A percentile compares a stretch with the other conserved stretches of the same genome.
Conservation (phyloP, 53 echinoderm and acorn worm genomes). For the Antedon mediterranea region DNA sequence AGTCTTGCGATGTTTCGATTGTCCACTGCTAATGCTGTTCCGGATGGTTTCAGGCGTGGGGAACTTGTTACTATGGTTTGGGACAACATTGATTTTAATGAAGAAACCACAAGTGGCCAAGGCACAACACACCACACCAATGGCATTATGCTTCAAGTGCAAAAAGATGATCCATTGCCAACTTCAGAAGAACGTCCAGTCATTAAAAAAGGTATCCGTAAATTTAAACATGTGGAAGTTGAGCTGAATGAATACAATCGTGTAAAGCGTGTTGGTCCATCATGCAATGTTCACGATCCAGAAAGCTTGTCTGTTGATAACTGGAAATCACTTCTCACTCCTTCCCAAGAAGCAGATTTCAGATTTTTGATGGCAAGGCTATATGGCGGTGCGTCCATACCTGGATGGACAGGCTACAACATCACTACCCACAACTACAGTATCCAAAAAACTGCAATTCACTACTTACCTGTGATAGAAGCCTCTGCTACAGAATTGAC, state of each 20-base stretch:
- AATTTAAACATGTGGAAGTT: background rate
- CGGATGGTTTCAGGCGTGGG: too few species aligned
- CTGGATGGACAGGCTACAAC: constrained; percentile 21
- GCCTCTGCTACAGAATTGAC: constrained; percentile 15
- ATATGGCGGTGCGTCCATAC: background rate
- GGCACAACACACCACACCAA: constrained; percentile 17
- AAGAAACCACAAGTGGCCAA: constrained; percentile 6
- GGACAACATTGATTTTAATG: too few species aligned
- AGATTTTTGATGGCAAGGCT: background rate
- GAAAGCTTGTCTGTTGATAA: background rate
- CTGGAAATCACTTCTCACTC: background rate
- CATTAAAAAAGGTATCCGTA: background rate
- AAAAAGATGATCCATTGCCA: too few species aligned
- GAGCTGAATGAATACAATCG: background rate
- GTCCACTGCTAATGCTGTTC: too few species aligned
- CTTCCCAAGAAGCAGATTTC: background rate
- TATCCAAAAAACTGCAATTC: constrained; percentile 1
- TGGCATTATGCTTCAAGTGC: constrained; percentile 12
- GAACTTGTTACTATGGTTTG: too few species aligned
- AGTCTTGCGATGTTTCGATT: too few species aligned
- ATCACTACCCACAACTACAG: background rate
- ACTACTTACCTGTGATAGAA: constrained; percentile 14
- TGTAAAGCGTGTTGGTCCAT: background rate
- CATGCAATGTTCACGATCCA: background rate
- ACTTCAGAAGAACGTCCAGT: background rate